These are phyloP conservation scores for Acipenser transmontanus DNA, from an alignment of 2,797 vertebrate species.

Conservation along the genomic window DNA sequence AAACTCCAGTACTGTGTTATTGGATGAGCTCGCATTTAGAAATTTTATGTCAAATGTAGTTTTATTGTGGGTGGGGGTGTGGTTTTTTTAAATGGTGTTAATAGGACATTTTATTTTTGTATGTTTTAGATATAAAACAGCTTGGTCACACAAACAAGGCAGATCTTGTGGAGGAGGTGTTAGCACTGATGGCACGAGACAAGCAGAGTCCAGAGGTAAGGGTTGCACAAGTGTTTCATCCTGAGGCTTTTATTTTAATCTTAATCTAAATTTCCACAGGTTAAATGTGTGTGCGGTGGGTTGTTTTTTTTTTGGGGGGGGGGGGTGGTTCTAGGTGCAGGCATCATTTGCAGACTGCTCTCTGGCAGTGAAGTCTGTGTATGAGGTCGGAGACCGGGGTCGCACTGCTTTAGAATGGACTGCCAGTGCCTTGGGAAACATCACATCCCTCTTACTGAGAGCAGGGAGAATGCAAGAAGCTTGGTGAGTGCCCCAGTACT, in stretches of 20 bases:
- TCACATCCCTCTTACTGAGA: slow-evolving; percentile 62
- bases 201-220: slow-evolving; percentile 71
- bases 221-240: background rate
- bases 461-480: slow-evolving; percentile 64
- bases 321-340: slow-evolving; percentile 59
- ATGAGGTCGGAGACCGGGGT: slow-evolving; percentile 26
- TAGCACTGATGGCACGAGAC: slow-evolving; percentile 82
- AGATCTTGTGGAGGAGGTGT: slow-evolving; percentile 64
- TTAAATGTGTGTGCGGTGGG: background rate
- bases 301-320: background rate
- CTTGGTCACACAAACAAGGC: slow-evolving; percentile 54
- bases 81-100: background rate
- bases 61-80: background rate
- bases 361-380: slow-evolving; percentile 60
- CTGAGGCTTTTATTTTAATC: background rate
- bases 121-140: slow-evolving; percentile 60
- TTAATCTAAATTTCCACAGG: background rate
- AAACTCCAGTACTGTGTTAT: background rate
- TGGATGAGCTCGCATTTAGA: background rate
- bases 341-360: slow-evolving; percentile 72
- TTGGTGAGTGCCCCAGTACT: slow-evolving; percentile 60
- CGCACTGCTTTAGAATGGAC: slow-evolving; percentile 50
- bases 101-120: background rate
- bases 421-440: slow-evolving; percentile 40
- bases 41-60: background rate